Conservation (phyloP, 2,797 vertebrate genomes). For the Cuculus canorus region DNA sequence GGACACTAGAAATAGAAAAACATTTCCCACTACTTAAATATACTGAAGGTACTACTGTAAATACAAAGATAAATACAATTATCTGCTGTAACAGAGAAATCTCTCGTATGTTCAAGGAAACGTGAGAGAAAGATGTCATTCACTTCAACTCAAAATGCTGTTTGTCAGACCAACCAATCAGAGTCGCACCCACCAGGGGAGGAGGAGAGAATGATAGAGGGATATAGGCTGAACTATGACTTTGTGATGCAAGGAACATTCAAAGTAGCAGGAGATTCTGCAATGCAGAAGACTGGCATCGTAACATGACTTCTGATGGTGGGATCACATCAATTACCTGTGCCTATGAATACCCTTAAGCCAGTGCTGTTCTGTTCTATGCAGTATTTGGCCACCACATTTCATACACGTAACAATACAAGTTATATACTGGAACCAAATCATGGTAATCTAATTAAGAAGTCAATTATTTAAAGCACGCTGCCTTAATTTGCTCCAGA, state of each 20-base stretch:
- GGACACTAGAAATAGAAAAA: not conserved
- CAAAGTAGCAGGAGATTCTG: not conserved
- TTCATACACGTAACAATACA: not conserved
- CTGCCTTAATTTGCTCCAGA: not conserved
- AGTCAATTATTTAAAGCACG: not conserved
- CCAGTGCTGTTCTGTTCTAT: not conserved
- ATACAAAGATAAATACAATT: not conserved
- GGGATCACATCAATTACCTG: not conserved
- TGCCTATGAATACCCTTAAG: not conserved
- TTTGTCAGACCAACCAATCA: not conserved
- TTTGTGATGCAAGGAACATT: not conserved
- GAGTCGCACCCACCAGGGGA: not conserved
- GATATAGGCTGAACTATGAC: not conserved
- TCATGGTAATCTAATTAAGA: not conserved
- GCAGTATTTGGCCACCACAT: not conserved
- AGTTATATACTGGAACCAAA: not conserved
- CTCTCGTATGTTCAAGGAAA: not conserved
- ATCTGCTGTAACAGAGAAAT: not conserved
- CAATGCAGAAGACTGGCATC: not conserved
- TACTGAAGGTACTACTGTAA: not conserved
- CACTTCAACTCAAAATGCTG: not conserved
- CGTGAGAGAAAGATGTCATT: not conserved
- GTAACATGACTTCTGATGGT: not conserved
- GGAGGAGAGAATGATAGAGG: not conserved
- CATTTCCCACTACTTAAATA: not conserved